Conservation (phyloP, 2,113 vertebrate species). For the Xenopus borealis region DNA sequence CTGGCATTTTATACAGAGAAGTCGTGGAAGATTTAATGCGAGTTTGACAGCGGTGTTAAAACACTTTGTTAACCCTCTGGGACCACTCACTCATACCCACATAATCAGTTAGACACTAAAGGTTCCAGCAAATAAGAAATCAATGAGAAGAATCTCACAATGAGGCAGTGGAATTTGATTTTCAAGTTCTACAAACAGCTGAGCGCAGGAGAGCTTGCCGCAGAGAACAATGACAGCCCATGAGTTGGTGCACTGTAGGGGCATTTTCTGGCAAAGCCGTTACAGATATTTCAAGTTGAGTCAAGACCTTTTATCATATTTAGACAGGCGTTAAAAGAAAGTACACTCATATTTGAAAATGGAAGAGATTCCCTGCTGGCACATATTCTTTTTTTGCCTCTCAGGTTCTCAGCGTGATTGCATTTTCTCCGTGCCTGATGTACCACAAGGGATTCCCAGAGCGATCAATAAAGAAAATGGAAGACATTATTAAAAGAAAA, state of each 20-base stretch:
- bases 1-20: not conserved
- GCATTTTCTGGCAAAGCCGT: conserved; percentile 31
- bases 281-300: conserved; percentile 39
- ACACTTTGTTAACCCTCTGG: conserved; percentile 11
- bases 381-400: conserved; percentile 24
- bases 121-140: conserved; percentile 27
- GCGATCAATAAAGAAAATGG: conserved; percentile 39
- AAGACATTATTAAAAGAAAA: conserved; percentile 40
- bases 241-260: conserved; percentile 32
- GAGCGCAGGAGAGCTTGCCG: conserved; percentile 7
- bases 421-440: conserved; percentile 25
- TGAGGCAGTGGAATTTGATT: conserved; percentile 34
- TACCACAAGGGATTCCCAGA: conserved; percentile 33
- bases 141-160: conserved; percentile 22
- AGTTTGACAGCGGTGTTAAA: not conserved
- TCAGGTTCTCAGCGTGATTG: conserved; percentile 30
- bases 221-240: conserved; percentile 37
- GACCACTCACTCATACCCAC: conserved; percentile 18
- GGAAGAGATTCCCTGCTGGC: conserved; percentile 38
- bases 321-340: conserved; percentile 36
- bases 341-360: conserved; percentile 33
- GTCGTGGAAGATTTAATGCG: not conserved
- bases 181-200: conserved; percentile 31
- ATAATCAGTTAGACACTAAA: conserved; percentile 21
- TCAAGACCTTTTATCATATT: conserved; percentile 44